These are phyloP conservation scores for Arvicanthis niloticus DNA, from an alignment of 2,113 vertebrate species.

Conservation along the genomic window DNA sequence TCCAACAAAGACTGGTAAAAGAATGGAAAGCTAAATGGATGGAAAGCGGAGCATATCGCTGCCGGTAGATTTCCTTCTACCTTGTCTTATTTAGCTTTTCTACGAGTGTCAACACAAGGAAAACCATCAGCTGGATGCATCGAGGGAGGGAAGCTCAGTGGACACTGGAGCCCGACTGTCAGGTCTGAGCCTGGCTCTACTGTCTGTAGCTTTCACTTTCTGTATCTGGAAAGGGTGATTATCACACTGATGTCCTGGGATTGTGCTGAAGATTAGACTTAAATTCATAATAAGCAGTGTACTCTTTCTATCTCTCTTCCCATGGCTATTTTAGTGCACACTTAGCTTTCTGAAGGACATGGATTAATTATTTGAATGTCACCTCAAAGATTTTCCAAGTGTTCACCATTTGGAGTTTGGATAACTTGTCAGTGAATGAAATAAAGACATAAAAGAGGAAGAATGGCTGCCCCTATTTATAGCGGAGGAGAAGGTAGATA, in stretches of 20 bases:
- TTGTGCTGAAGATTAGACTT: neutral
- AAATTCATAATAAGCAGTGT: neutral
- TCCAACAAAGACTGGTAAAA: neutral
- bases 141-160: fast-evolving
- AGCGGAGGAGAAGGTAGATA: neutral
- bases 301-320: neutral
- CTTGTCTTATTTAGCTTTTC: neutral
- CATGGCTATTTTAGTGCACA: neutral
- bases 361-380: neutral
- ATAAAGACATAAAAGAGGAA: neutral
- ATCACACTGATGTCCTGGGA: neutral
- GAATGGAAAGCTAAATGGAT: neutral
- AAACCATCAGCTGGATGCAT: neutral
- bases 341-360: neutral
- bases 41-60: neutral
- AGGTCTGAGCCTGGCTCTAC: too few species aligned
- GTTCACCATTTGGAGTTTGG: neutral
- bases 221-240: neutral
- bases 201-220: too few species aligned
- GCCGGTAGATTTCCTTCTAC: neutral
- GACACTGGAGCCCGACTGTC: too few species aligned
- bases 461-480: neutral
- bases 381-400: neutral
- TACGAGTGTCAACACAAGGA: neutral
- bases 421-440: neutral